These are phyloP conservation scores for Ophion ellenae DNA, from an alignment of 2,888 invertebrate species.

Conservation along the genomic window DNA sequence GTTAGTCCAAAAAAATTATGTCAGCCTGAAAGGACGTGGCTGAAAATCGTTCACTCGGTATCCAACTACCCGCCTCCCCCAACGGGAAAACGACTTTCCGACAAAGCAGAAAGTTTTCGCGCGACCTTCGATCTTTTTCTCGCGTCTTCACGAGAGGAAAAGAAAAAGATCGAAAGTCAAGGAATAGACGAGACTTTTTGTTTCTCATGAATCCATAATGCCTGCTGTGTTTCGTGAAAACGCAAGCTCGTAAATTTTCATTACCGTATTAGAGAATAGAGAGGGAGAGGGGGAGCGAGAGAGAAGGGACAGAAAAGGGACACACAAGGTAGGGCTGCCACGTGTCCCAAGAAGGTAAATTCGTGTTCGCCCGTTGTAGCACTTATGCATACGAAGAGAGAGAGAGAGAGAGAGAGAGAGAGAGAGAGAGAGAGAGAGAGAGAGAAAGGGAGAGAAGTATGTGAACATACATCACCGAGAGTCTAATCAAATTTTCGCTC, in stretches of 20 bases:
- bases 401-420: slow-evolving; percentile 2
- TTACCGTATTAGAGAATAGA: slow-evolving; percentile 13
- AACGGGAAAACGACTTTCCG: background rate
- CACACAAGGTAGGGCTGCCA: slow-evolving; percentile 8
- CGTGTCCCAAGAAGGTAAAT: slow-evolving; percentile 42
- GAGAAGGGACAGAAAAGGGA: background rate
- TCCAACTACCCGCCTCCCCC: background rate
- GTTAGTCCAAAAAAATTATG: background rate
- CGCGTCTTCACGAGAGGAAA: background rate
- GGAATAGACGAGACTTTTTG: background rate
- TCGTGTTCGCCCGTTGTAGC: slow-evolving; percentile 17
- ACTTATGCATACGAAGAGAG: slow-evolving; percentile 17
- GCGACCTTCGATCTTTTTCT: background rate
- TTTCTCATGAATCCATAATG: slow-evolving; percentile 5
- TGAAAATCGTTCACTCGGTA: background rate
- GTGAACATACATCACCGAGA: slow-evolving; percentile 42
- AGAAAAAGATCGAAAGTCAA: background rate
- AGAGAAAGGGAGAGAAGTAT: background rate
- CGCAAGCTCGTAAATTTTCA: slow-evolving; percentile 38
- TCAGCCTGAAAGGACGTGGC: background rate
- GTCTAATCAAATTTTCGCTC: slow-evolving; percentile 72
- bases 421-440: slow-evolving; percentile 13
- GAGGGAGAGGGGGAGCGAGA: background rate
- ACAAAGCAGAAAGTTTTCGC: background rate
- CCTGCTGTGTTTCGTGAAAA: background rate